Conservation (phyloP, 2,888 invertebrate species). For the Apodemia mormo region DNA sequence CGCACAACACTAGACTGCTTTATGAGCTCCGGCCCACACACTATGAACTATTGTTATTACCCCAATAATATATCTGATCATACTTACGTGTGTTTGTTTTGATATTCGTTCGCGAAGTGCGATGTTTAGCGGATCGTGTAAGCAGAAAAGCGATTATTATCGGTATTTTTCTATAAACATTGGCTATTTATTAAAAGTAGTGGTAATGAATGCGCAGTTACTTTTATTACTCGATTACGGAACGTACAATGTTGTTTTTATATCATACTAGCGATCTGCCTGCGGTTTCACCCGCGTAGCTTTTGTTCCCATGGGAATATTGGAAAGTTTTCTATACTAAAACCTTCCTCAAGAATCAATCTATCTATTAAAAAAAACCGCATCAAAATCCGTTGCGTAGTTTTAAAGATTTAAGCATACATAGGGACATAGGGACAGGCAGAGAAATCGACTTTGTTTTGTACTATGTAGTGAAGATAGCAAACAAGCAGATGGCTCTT, state of each 20-base stretch:
- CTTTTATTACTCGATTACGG: neutral
- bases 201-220: neutral
- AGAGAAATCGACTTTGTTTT: too few relatives aligned
- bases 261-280: too few relatives aligned
- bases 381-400: too few relatives aligned
- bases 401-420: too few relatives aligned
- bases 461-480: too few relatives aligned
- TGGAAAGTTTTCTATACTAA: too few relatives aligned
- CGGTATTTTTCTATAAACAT: conserved; percentile 3
- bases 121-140: conserved; percentile 1
- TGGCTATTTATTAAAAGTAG: neutral
- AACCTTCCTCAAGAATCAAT: too few relatives aligned
- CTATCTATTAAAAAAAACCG: too few relatives aligned
- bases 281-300: too few relatives aligned
- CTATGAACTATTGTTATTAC: conserved; percentile 27
- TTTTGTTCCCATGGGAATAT: too few relatives aligned
- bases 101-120: neutral
- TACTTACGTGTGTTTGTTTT: conserved; percentile 30
- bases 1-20: conserved; percentile 43
- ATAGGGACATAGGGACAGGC: too few relatives aligned
- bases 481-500: too few relatives aligned
- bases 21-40: conserved; percentile 59
- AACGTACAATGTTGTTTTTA: neutral
- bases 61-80: conserved; percentile 24
- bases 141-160: conserved; percentile 1